Evolutionary conservation across 2,797 vertebrate species (phyloP), one percentile per base, ranked within the genome.

Genomic region (Manis javanica): DNA sequence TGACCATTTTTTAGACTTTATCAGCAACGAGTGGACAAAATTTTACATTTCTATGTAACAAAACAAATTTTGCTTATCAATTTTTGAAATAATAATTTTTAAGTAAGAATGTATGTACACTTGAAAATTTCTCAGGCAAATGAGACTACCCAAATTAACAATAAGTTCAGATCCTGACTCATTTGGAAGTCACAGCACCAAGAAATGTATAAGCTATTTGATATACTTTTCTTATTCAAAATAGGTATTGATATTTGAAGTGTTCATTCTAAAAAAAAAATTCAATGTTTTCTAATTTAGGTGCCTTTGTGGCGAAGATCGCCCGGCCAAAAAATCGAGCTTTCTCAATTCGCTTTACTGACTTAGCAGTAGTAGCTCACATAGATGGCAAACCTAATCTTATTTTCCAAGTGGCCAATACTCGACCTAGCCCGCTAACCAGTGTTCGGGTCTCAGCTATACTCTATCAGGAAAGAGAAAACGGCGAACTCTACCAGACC

Each of bases 301-400:
- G 99, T 99, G 99, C 99, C 84, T 99, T 99, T 2, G 99, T 99
- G 98, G 99, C 99, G 79, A 99, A 99, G 98, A 99, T 99, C 2
- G 99, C 99, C 2, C 99, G 99, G 37, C 99, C 99, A 19, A 99
- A 99, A 98, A 99, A 99, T 95, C 98, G 99, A 87, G 99, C 99
- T 0, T 99, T 99, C 92, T 99, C 99, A 95, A 99, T 99, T 96
- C 98, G 99, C 88, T 99, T 99, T 98, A 99, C 99, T 15, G 99
- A 98, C 64, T 98, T 98, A 16, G 99, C 99, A 0, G 98, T 99
- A 57, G 99, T 99, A 95, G 99, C 99, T 2, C 98, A 99, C 86
- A 96, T 97, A 0, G 99, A 99, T 94, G 99, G 99, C 61, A 99
- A 99, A 98, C 98, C 98, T 0, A 98, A 99, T 81, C 98, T 99